phyloP scores from a whole-genome alignment of 53 echinoderm and acorn worm genomes.

The Apostichopus leukothele region DNA sequence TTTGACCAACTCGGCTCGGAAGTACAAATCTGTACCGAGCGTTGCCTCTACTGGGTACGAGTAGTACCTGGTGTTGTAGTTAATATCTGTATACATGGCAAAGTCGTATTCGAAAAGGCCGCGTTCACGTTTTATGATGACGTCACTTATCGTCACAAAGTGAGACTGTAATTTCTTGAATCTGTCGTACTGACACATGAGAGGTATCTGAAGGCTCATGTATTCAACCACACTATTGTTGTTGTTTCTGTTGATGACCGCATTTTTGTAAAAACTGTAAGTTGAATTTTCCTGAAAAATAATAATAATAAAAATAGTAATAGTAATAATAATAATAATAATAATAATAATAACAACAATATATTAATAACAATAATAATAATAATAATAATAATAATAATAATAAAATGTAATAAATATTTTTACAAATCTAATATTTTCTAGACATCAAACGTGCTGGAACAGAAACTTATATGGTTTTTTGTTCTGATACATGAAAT shows the following conservation, averaged over 20 bases:
- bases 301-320: no score
- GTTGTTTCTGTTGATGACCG: neutral
- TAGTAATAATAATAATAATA: no score
- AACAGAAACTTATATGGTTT: no score
- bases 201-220: conserved; percentile 23
- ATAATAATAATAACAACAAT: no score
- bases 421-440: no score
- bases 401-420: no score
- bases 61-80: neutral
- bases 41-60: conserved; percentile 10
- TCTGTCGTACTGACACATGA: conserved; percentile 14
- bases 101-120: conserved; percentile 36
- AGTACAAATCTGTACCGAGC: conserved; percentile 12
- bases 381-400: no score
- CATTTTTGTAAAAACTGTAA: conserved; percentile 23
- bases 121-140: neutral
- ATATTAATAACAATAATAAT: no score
- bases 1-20: conserved; percentile 12
- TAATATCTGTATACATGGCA: conserved; percentile 31
- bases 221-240: conserved; percentile 18
- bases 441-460: no score
- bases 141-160: neutral
- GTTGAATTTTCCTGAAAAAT: conserved; percentile 8
- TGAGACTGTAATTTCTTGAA: conserved; percentile 28
- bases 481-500: no score